Evolutionary conservation across 2,113 vertebrate genomes (phyloP).

Genomic region (Phylloscopus whistleri): DNA sequence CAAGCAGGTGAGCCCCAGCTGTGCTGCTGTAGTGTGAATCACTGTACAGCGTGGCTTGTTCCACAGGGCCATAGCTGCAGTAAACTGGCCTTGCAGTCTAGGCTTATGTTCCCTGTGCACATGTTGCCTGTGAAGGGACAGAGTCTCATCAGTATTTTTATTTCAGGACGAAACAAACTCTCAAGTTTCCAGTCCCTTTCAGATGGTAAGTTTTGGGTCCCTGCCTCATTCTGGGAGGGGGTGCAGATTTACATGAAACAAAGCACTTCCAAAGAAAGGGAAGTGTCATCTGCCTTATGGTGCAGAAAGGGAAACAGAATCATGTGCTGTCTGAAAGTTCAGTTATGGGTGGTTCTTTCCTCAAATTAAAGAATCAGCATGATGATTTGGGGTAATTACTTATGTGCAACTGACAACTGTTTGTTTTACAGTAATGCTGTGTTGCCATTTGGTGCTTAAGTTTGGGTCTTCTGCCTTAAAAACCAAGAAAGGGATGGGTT

Average conservation of each 20-base stretch:
- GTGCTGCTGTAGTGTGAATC: background rate
- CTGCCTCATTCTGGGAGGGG: background rate
- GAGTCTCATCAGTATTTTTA: background rate
- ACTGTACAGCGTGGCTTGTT: background rate
- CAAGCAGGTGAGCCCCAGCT: background rate
- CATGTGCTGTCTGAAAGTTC: background rate
- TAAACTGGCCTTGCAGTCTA: background rate
- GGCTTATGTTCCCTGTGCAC: background rate
- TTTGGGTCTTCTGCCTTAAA: background rate
- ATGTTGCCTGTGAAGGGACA: background rate
- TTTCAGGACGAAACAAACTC: slow-evolving; percentile 81
- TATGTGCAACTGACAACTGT: background rate
- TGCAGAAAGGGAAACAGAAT: background rate
- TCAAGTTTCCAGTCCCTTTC: slow-evolving; percentile 82
- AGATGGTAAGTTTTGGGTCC: slow-evolving; percentile 78
- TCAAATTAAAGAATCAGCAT: background rate
- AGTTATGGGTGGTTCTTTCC: background rate
- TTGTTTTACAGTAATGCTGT: background rate
- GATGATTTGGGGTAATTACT: background rate
- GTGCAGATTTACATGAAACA: background rate
- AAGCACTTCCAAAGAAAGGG: background rate
- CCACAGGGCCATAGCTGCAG: background rate
- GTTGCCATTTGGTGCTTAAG: background rate
- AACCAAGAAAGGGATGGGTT: background rate
- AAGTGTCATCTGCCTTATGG: background rate